Evolutionary conservation across 2,797 vertebrate species (phyloP).

Genomic region (Merluccius polli): DNA sequence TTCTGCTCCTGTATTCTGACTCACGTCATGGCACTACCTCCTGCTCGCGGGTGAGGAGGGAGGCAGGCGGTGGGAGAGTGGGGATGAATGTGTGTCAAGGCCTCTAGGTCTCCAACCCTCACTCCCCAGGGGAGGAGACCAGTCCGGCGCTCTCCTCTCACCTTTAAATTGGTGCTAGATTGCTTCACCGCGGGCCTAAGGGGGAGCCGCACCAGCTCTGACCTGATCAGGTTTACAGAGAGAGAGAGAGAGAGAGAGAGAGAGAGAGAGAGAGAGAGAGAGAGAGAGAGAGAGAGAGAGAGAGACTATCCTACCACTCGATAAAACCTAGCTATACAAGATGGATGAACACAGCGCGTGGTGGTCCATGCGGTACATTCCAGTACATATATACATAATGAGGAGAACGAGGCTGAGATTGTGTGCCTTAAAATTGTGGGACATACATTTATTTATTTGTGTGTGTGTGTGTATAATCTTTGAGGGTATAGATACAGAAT

Average conservation of each 20-base stretch:
- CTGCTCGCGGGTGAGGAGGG: not conserved
- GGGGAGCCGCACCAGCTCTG: slow-evolving; percentile 10
- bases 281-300: not conserved
- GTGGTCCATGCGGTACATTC: not conserved
- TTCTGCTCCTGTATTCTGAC: not conserved
- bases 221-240: slow-evolving; percentile 15
- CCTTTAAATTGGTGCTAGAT: slow-evolving; percentile 26
- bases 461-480: not conserved
- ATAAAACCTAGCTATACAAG: too few relatives aligned
- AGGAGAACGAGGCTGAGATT: not conserved
- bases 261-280: too few relatives aligned
- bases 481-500: not conserved
- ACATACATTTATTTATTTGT: not conserved
- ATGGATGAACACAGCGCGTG: not conserved
- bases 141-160: slow-evolving; percentile 16
- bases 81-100: slow-evolving; percentile 24
- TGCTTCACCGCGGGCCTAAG: not conserved
- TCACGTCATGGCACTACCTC: not conserved
- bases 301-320: not conserved
- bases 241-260: slow-evolving; percentile 3
- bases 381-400: not conserved
- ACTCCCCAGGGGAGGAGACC: not conserved
- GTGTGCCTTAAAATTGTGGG: not conserved
- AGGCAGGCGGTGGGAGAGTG: not conserved
- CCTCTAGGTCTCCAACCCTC: slow-evolving; percentile 18